Base-by-base conservation (phyloP, 2,888 invertebrate species). In the Cephus nigrinus region DNA sequence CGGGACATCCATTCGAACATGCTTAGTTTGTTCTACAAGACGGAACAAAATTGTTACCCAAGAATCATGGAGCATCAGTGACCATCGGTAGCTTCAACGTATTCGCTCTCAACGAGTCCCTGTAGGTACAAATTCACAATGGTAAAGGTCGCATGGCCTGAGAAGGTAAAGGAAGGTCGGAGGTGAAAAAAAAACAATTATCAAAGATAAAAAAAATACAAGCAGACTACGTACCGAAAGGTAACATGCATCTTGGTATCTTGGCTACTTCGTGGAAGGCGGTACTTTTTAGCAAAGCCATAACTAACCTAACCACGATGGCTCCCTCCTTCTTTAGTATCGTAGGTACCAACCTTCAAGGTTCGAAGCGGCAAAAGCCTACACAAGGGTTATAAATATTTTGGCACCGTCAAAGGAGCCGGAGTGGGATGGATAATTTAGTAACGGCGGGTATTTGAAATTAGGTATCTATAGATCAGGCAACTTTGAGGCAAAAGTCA, bases 351-450 rank as follows among this genome's bases (percentile, higher is more conserved):
- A 32, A 32, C 71, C 71, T 71, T 32, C 71, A 23, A 55, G 33
- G 12, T 30, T 68, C 75, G 71, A 34, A 55, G 69, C 35, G 40
- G 77, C 76, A 55, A 55, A 55, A 55, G 72, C 68, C 74, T 76
- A 69, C 69, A 36, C 76, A 75, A 82, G 80, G 84, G 82, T 85
- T 84, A 86, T 89, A 87, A 90, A 89, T 87, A 88, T 89, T 90
- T 90, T 90, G 89, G 89, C 89, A 88, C 85, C 85, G 84, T 55
- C 55, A 55, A 55, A 55, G 9, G 55, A 2, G 9, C 23, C 82
- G 83, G 79, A 83, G 82, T 85, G 82, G 83, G 85, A 84, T 86
- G 85, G 82, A 88, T 89, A 88, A 89, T 88, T 89, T 87, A 88
- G 84, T 82, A 73, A 84, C 74, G 80, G 79, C 82, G 76, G 84